Evolutionary conservation across 2,888 invertebrate genomes (phyloP).

Genomic region (Dolomedes plantarius): DNA sequence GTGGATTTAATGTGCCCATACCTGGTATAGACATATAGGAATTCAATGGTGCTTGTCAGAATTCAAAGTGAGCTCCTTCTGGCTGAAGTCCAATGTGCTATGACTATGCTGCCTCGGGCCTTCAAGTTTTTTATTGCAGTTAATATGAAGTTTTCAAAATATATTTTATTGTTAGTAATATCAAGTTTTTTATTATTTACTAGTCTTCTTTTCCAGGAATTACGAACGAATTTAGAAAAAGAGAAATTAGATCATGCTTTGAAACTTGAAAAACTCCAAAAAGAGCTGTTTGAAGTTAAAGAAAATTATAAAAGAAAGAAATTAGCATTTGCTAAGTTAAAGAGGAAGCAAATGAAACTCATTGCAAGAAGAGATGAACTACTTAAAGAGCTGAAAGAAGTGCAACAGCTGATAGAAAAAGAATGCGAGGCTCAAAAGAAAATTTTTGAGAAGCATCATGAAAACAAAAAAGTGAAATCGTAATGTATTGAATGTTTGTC

Average conservation of each 20-base stretch:
- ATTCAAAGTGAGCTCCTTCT: too few relatives aligned
- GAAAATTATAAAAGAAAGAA: slow-evolving; percentile 24
- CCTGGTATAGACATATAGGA: too few relatives aligned
- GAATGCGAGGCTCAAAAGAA: slow-evolving; percentile 13
- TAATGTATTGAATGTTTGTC: too few relatives aligned
- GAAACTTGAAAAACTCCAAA: slow-evolving; percentile 25
- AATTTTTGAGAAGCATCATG: neutral
- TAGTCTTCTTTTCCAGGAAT: neutral
- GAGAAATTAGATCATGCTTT: neutral
- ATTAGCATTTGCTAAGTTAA: slow-evolving; percentile 25
- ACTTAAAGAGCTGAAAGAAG: neutral
- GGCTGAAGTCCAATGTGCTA: too few relatives aligned
- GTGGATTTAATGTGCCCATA: too few relatives aligned
- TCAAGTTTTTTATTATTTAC: too few relatives aligned
- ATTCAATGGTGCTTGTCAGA: too few relatives aligned
- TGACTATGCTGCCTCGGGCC: too few relatives aligned
- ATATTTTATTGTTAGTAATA: too few relatives aligned
- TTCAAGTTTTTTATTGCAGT: too few relatives aligned
- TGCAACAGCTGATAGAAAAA: slow-evolving; percentile 10
- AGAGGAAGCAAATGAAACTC: slow-evolving; percentile 19
- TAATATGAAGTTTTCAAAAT: too few relatives aligned
- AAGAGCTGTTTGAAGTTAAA: slow-evolving; percentile 47
- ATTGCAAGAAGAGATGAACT: slow-evolving; percentile 18
- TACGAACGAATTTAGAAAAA: neutral
- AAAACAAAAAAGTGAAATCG: neutral